Conservation (phyloP, 2,888 invertebrate species). For the Machimus rusticus region DNA sequence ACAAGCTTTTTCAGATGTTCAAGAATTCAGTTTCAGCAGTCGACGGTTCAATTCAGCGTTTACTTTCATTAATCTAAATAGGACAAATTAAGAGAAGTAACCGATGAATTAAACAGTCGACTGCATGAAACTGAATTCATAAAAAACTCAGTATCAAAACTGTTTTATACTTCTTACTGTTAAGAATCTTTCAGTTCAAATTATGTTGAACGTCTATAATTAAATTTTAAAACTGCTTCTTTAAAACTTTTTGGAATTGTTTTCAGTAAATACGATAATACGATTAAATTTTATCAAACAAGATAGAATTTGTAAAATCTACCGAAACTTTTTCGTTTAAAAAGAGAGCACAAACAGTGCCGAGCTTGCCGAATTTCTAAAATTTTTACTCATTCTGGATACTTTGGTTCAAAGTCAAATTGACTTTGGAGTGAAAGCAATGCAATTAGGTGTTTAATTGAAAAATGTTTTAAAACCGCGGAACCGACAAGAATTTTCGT, state of each 20-base stretch:
- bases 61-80: too few species aligned
- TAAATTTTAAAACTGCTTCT: neutral
- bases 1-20: too few species aligned
- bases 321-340: neutral
- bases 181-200: neutral
- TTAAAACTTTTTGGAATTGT: neutral
- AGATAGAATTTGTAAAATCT: neutral
- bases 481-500: neutral
- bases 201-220: neutral
- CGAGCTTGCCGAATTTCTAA: neutral
- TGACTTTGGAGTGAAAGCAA: neutral
- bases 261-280: neutral
- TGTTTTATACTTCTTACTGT: too few species aligned
- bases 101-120: too few species aligned
- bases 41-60: too few species aligned
- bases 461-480: neutral
- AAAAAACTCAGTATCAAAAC: too few species aligned
- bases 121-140: too few species aligned
- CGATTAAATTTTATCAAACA: neutral
- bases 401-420: neutral
- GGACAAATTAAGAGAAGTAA: too few species aligned
- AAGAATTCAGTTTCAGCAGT: too few species aligned
- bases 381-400: neutral
- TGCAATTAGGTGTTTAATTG: slow-evolving; percentile 12
- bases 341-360: neutral